phyloP scores from a whole-genome alignment of 2,888 invertebrate species.

The Chrysomela aeneicollis region DNA sequence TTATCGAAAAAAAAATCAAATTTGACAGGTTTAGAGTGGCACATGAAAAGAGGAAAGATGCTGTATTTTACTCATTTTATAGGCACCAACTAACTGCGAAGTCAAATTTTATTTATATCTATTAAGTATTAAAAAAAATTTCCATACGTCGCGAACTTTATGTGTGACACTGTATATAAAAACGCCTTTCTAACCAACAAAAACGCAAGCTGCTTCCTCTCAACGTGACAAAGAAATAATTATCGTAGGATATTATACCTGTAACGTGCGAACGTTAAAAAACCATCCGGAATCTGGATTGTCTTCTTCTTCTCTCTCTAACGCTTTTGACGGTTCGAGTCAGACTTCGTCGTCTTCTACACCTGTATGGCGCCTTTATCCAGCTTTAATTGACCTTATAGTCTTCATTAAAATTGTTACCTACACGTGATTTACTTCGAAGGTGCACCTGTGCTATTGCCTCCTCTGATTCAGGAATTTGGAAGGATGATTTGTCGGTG shows the following conservation, averaged over 20 bases:
- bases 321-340: constrained; percentile 10
- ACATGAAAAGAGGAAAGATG: no score
- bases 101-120: no score
- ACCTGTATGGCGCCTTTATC: constrained; percentile 50
- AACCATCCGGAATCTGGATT: constrained; percentile 58
- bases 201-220: constrained; percentile 37
- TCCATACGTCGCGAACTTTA: no score
- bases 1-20: no score
- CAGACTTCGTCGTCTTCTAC: constrained; percentile 41
- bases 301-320: constrained; percentile 45
- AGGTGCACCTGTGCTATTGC: constrained; percentile 43
- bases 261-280: constrained; percentile 54
- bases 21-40: no score
- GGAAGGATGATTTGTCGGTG: no score
- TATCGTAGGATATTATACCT: constrained; percentile 52
- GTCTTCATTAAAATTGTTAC: constrained; percentile 51
- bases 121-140: no score
- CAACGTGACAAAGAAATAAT: constrained; percentile 57
- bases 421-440: constrained; percentile 49
- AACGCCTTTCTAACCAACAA: constrained; percentile 17
- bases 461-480: no score
- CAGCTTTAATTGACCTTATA: constrained; percentile 55
- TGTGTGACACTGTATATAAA: no score
- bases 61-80: no score
- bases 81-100: no score